Percentiles rank a stretch among this genome's conserved stretches.
Evolutionary conservation across 2,797 vertebrate species (phyloP).

Genomic region (Sebastes miniatus): DNA sequence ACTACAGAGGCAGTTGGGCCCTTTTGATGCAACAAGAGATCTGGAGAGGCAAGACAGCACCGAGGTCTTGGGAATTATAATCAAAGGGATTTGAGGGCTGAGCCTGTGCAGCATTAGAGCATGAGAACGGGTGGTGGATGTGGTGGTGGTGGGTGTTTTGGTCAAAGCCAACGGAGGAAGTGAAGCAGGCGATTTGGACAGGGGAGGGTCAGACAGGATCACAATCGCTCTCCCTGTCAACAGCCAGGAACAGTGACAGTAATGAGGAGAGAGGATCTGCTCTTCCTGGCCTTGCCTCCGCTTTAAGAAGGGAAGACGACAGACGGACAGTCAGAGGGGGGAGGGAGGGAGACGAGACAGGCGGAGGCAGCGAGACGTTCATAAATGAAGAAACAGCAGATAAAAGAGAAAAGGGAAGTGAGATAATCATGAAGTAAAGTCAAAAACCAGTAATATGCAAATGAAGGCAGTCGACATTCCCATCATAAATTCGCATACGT

Average conservation of each 20-base stretch:
- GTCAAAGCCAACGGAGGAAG: conserved; percentile 25
- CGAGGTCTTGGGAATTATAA: conserved; percentile 27
- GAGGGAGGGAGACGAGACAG: neutral
- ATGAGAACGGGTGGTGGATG: neutral
- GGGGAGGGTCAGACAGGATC: conserved; percentile 24
- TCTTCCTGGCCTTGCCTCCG: neutral
- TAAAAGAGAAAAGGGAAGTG: neutral
- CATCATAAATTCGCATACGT: conserved; percentile 4
- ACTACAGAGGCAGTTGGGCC: conserved; percentile 28
- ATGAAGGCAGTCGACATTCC: neutral
- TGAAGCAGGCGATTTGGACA: conserved; percentile 22
- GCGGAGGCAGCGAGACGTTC: neutral
- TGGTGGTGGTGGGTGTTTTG: conserved; percentile 1
- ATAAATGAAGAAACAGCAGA: neutral
- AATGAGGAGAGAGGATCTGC: conserved; percentile 18
- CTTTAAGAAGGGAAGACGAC: neutral
- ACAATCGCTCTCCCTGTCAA: conserved; percentile 9
- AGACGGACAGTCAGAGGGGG: neutral
- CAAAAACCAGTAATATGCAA: neutral
- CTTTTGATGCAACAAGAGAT: conserved; percentile 57
- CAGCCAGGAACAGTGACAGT: neutral
- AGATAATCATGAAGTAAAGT: neutral
- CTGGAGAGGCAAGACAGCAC: conserved; percentile 18
- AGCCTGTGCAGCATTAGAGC: neutral
- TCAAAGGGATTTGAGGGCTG: conserved; percentile 40